These are phyloP conservation scores for Margarornis squamiger DNA, from an alignment of 2,797 vertebrate genomes.

Conservation along the genomic window DNA sequence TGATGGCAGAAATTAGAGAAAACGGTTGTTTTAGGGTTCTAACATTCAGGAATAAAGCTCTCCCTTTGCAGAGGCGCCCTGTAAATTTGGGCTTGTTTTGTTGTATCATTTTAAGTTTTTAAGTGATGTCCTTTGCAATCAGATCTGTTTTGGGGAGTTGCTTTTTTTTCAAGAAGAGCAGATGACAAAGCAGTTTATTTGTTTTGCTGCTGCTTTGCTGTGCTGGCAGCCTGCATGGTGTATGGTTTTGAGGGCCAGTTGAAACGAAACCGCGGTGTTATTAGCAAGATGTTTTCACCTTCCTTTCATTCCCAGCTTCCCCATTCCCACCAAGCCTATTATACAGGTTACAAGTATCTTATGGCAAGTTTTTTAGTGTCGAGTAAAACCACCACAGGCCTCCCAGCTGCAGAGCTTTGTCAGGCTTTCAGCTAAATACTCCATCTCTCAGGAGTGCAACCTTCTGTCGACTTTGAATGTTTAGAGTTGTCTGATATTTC, in stretches of 20 bases:
- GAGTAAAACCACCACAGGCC: constrained; percentile 43
- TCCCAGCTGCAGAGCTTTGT: constrained; percentile 67
- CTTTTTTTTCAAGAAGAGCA: not conserved
- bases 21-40: constrained; percentile 77
- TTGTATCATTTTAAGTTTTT: constrained; percentile 45
- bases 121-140: not conserved
- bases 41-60: constrained; percentile 74
- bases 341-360: constrained; percentile 64
- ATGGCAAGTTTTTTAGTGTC: constrained; percentile 35
- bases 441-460: constrained; percentile 61
- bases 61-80: constrained; percentile 58
- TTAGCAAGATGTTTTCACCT: constrained; percentile 64
- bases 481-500: constrained; percentile 36
- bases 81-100: constrained; percentile 55
- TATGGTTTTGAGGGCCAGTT: constrained; percentile 46
- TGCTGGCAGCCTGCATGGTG: constrained; percentile 21
- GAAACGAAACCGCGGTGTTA: constrained; percentile 1
- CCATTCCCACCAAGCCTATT: constrained; percentile 63
- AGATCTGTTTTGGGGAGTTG: not conserved
- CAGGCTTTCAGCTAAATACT: constrained; percentile 48
- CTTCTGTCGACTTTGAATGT: constrained; percentile 65
- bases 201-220: constrained; percentile 6
- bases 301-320: constrained; percentile 44
- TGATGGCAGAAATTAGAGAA: constrained; percentile 82
- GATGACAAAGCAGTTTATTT: constrained; percentile 2